Percentiles rank a stretch among this genome's conserved stretches.
phyloP scores from a whole-genome alignment of 2,113 vertebrate genomes.

The Nothoprocta pentlandii region DNA sequence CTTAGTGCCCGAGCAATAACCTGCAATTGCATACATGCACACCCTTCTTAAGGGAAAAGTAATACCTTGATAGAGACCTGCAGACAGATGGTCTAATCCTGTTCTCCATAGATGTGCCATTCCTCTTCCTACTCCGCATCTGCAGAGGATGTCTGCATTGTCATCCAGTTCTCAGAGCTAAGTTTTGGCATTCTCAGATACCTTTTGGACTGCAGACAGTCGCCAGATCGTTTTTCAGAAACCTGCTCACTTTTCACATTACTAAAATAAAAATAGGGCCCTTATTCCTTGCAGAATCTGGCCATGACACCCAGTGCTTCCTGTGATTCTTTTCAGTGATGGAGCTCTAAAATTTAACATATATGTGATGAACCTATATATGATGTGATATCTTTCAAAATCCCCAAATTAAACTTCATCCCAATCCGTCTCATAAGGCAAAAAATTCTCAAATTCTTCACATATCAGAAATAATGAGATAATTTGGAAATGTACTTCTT shows the following conservation, averaged over 20 bases:
- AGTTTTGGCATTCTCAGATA: not conserved
- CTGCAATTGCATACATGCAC: rapidly evolving
- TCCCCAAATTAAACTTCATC: not conserved
- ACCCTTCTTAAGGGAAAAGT: not conserved
- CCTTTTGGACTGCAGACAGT: not conserved
- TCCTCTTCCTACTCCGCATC: not conserved
- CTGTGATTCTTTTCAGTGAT: not conserved
- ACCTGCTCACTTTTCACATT: not conserved
- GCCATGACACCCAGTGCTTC: not conserved
- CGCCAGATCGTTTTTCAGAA: not conserved
- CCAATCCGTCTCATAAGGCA: not conserved
- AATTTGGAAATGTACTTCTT: not conserved
- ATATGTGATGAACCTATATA: not conserved
- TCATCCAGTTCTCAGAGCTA: not conserved
- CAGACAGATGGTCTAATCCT: not conserved
- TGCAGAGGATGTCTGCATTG: not conserved
- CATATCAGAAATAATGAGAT: not conserved
- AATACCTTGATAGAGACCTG: not conserved
- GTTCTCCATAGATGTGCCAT: not conserved
- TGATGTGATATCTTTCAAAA: not conserved
- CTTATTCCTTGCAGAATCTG: not conserved
- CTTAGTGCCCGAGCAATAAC: not conserved
- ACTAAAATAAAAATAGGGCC: not conserved
- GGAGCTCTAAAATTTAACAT: not conserved
- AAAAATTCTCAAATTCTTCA: not conserved